Evolutionary conservation across 2,888 invertebrate species (phyloP), one percentile per base, ranked within the genome.

Genomic region (Trissonchulus sp.): DNA sequence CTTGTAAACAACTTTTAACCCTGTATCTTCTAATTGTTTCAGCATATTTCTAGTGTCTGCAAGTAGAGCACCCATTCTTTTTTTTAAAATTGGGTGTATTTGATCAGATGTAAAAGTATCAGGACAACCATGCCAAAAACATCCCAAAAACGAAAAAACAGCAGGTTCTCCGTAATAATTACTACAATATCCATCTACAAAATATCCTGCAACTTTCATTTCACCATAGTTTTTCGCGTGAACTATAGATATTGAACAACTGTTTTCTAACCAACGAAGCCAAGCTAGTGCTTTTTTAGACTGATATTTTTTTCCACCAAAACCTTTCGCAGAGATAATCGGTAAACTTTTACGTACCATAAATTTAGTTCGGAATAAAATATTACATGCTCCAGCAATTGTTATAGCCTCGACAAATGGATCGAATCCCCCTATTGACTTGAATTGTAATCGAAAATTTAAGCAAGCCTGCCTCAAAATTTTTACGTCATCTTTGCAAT

Each of bases 151-250:
- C 34, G 28, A 30, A 30, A 18, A 65, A 8, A 65, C 65, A 18
- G n/a, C 34, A n/a, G 28, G 28, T 18, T 65, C 34, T 31, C 15
- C 18, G n/a, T n/a, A n/a, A n/a, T n/a, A n/a, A n/a, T n/a, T n/a
- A 8, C 18, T 8, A 34, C 65, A 65, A 65, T 31, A 65, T 15
- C 65, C 65, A 65, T 65, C 65, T 30, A 65, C 65, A 65, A 18
- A 65, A n/a, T 65, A 15, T 34, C 34, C 34, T 15, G 31, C 65
- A 30, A 65, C 34, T n/a, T 65, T 65, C n/a, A 31, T 65, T n/a
- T 65, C 65, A 65, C 65, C 65, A 8, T 34, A 30, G 15, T 65
- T 3, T 15, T 15, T 3, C 8, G 65, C 65, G n/a, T n/a, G n/a
- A n/a, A n/a, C n/a, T n/a, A n/a, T n/a, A n/a, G n/a, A n/a, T n/a